A percentile compares a stretch with the other conserved stretches of the same genome.
Conservation (phyloP, 2,113 vertebrate species). For the Nerophis ophidion region DNA sequence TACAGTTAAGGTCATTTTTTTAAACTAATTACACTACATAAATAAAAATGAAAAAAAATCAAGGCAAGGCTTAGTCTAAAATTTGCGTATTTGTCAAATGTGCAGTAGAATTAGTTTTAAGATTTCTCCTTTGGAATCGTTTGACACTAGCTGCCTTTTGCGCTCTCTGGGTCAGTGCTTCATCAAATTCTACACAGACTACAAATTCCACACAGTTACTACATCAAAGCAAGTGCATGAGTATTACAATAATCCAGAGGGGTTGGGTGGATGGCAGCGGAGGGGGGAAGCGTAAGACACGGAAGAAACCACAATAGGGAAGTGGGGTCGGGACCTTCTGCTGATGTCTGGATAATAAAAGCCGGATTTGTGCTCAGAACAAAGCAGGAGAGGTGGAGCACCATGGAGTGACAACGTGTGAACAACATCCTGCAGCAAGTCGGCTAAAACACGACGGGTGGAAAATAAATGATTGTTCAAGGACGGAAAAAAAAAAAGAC, state of each 20-base stretch:
- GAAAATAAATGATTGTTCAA: slow-evolving; percentile 15
- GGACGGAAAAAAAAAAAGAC: slow-evolving; percentile 2
- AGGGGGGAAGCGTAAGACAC: slow-evolving; percentile 46
- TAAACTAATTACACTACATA: too few relatives aligned
- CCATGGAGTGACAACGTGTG: slow-evolving; percentile 37
- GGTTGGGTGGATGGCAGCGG: slow-evolving; percentile 13
- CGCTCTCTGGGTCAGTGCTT: slow-evolving; percentile 41
- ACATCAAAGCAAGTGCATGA: slow-evolving; percentile 63
- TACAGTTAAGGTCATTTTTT: too few relatives aligned
- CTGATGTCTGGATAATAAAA: slow-evolving; percentile 64
- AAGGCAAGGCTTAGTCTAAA: background rate
- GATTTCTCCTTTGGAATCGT: slow-evolving; percentile 1
- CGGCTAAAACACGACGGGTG: slow-evolving; percentile 10
- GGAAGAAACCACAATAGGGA: slow-evolving; percentile 57
- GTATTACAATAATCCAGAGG: slow-evolving; percentile 62
- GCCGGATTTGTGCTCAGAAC: slow-evolving; percentile 64
- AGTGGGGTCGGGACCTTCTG: slow-evolving; percentile 65
- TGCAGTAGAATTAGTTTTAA: background rate
- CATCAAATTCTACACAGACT: slow-evolving; percentile 51
- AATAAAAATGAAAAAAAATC: too few relatives aligned
- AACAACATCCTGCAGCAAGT: slow-evolving; percentile 46
- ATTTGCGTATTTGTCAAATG: background rate
- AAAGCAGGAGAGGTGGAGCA: slow-evolving; percentile 49
- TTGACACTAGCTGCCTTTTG: slow-evolving; percentile 28
- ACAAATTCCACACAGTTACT: slow-evolving; percentile 64